These are phyloP conservation scores for Morphnarchus princeps DNA, from an alignment of 2,113 vertebrate species.

Conservation along the genomic window DNA sequence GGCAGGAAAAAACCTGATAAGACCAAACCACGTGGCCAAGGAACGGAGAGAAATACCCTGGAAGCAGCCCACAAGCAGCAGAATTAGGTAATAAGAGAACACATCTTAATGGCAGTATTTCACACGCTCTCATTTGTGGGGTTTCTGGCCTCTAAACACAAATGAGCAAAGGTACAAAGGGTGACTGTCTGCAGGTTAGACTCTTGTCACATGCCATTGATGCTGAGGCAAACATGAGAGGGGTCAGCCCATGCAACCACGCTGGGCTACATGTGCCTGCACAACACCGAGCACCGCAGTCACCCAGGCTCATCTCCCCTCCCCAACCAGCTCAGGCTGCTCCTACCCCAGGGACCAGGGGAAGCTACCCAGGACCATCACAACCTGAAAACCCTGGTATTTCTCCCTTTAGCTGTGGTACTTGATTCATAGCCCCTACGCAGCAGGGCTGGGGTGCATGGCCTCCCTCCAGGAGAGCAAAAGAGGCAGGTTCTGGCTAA, in stretches of 20 bases:
- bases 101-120: background rate
- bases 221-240: background rate
- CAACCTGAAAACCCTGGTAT: background rate
- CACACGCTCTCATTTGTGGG: background rate
- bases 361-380: background rate
- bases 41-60: background rate
- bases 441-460: fast-evolving
- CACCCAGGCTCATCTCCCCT: background rate
- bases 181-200: background rate
- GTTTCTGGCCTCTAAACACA: background rate
- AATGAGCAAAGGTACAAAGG: background rate
- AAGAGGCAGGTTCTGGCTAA: background rate
- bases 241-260: background rate
- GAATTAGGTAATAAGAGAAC: background rate
- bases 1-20: background rate
- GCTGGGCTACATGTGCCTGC: fast-evolving
- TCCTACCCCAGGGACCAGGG: background rate
- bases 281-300: background rate
- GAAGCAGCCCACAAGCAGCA: background rate
- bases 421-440: too few relatives aligned
- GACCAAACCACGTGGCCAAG: background rate
- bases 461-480: background rate
- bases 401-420: background rate
- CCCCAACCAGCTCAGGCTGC: background rate
- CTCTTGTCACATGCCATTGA: background rate